Evolutionary conservation across 2,888 invertebrate species (phyloP).

Genomic region (Caenorhabditis sp.): DNA sequence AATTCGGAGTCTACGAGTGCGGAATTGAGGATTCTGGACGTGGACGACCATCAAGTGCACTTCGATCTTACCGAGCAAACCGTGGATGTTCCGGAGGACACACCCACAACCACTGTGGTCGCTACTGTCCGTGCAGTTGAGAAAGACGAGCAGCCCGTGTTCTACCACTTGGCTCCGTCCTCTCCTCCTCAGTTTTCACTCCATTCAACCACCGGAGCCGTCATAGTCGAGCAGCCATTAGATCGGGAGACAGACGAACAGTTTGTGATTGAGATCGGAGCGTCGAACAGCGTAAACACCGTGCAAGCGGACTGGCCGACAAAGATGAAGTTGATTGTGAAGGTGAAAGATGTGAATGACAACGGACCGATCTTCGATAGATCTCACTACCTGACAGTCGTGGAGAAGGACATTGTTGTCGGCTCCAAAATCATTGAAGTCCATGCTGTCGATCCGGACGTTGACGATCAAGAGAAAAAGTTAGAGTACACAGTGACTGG

Average conservation of each 20-base stretch:
- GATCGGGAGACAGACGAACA: constrained; percentile 28
- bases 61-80: constrained; percentile 27
- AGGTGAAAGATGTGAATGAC: constrained; percentile 52
- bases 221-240: constrained; percentile 44
- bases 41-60: constrained; percentile 34
- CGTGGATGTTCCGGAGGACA: constrained; percentile 41
- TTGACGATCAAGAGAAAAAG: constrained; percentile 22
- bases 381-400: constrained; percentile 22
- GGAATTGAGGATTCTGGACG: constrained; percentile 44
- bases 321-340: constrained; percentile 5
- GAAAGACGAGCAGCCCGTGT: constrained; percentile 40
- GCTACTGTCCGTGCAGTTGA: constrained; percentile 43
- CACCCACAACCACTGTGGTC: constrained; percentile 16
- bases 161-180: constrained; percentile 33
- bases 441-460: constrained; percentile 40
- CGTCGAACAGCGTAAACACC: constrained; percentile 17
- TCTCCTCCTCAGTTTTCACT: constrained; percentile 52
- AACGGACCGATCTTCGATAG: constrained; percentile 41
- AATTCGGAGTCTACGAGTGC: constrained; percentile 6
- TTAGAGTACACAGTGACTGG: constrained; percentile 49
- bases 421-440: constrained; percentile 32
- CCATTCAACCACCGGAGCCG: constrained; percentile 37
- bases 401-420: constrained; percentile 46
- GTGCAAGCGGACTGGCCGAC: not conserved
- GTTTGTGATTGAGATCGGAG: constrained; percentile 43